These are phyloP conservation scores for Dermolepida albohirtum DNA, from an alignment of 2,888 invertebrate species.

Conservation along the genomic window DNA sequence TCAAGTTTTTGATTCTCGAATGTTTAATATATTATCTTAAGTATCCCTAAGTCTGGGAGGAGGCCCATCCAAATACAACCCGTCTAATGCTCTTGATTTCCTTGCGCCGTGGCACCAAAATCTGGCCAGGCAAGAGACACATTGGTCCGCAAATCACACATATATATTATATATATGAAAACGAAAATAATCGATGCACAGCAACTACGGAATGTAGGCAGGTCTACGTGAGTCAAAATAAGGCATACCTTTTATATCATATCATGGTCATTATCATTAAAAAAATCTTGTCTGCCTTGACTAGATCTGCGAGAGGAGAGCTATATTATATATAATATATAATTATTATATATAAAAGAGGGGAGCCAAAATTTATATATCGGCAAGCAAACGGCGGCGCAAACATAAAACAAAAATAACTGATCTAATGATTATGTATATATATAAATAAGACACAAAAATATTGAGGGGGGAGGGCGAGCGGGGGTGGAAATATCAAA, in stretches of 20 bases:
- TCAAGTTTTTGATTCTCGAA: too few species aligned
- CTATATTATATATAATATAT: slow-evolving; percentile 37
- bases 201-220: slow-evolving; percentile 63
- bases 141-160: slow-evolving; percentile 64
- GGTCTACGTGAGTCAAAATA: slow-evolving; percentile 53
- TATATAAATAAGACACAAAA: too few species aligned
- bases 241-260: slow-evolving; percentile 17
- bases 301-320: slow-evolving; percentile 58
- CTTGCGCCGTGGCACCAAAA: slow-evolving; percentile 57
- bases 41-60: too few species aligned
- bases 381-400: slow-evolving; percentile 57
- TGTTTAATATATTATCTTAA: too few species aligned
- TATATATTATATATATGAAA: slow-evolving; percentile 28
- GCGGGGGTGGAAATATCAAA: too few species aligned
- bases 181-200: slow-evolving; percentile 59
- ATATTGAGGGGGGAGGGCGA: too few species aligned
- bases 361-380: slow-evolving; percentile 47
- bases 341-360: slow-evolving; percentile 31
- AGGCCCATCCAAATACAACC: too few species aligned
- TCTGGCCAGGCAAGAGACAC: slow-evolving; percentile 57
- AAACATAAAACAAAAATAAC: slow-evolving; percentile 54
- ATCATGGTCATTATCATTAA: slow-evolving; percentile 1
- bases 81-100: slow-evolving; percentile 59
- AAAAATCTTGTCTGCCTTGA: slow-evolving; percentile 52
- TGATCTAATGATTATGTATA: too few species aligned